Evolutionary conservation across 2,888 invertebrate genomes (phyloP).

Genomic region (Syrista parreyssii): DNA sequence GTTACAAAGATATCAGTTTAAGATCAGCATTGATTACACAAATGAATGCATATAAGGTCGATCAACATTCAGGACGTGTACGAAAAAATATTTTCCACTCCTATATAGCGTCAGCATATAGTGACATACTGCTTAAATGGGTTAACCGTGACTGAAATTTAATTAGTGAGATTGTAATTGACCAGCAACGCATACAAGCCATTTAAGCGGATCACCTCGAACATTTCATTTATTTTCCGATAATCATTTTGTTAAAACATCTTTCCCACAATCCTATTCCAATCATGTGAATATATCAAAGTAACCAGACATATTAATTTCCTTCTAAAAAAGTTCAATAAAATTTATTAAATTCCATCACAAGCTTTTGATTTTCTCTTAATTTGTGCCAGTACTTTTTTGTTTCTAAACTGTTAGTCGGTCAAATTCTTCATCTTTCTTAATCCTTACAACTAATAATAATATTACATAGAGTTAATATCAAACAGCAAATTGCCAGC

Average conservation of each 20-base stretch:
- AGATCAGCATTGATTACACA: background rate
- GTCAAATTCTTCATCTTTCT: too few species aligned
- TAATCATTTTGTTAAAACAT: background rate
- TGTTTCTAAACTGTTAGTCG: background rate
- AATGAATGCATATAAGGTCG: slow-evolving; percentile 34
- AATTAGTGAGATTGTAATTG: slow-evolving; percentile 7
- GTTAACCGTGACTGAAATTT: slow-evolving; percentile 57
- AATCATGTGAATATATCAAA: background rate
- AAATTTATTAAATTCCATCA: background rate
- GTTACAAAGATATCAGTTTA: background rate
- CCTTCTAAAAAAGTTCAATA: background rate
- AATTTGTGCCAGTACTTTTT: background rate
- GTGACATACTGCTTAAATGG: slow-evolving; percentile 52
- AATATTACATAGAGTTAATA: too few species aligned
- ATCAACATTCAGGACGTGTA: slow-evolving; percentile 47
- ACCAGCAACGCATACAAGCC: background rate
- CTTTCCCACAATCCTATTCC: background rate
- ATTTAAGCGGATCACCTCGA: background rate
- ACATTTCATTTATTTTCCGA: background rate
- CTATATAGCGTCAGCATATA: slow-evolving; percentile 35
- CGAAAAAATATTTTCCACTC: slow-evolving; percentile 50
- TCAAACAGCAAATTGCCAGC: background rate
- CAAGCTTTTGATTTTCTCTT: background rate
- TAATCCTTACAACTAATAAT: too few species aligned
- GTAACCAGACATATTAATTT: background rate